A percentile compares a stretch with the other conserved stretches of the same genome.
phyloP scores from a whole-genome alignment of 2,797 vertebrate genomes.

The Pampus argenteus region DNA sequence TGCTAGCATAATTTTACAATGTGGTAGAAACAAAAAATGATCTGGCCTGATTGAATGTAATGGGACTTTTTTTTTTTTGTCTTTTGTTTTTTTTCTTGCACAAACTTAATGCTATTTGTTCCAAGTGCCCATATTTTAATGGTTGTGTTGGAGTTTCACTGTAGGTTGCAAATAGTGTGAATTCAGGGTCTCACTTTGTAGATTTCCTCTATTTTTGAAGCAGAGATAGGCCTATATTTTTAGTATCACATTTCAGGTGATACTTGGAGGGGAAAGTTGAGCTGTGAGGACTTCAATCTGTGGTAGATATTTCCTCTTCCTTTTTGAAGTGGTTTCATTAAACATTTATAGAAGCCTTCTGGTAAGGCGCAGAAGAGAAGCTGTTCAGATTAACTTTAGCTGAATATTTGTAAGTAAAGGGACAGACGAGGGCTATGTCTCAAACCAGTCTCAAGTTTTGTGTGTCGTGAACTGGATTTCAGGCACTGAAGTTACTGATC shows the following conservation, averaged over 20 bases:
- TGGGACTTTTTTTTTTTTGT: background rate
- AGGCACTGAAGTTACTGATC: slow-evolving; percentile 11
- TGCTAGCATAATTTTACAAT: slow-evolving; percentile 29
- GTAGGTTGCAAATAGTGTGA: slow-evolving; percentile 56
- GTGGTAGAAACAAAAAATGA: slow-evolving; percentile 26
- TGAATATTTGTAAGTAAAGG: slow-evolving; percentile 60
- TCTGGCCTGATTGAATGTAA: slow-evolving; percentile 68
- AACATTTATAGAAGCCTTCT: slow-evolving; percentile 73
- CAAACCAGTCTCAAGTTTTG: slow-evolving; percentile 34
- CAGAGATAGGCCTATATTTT: slow-evolving; percentile 52
- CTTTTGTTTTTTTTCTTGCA: slow-evolving; percentile 55
- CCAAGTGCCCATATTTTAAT: slow-evolving; percentile 57
- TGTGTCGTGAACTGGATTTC: background rate
- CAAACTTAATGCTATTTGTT: slow-evolving; percentile 66
- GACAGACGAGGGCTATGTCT: slow-evolving; percentile 51
- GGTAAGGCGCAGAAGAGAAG: slow-evolving; percentile 74
- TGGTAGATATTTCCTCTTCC: slow-evolving; percentile 69
- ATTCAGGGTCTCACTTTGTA: slow-evolving; percentile 66
- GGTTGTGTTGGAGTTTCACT: slow-evolving; percentile 50
- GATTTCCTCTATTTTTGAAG: slow-evolving; percentile 58
- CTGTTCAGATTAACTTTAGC: slow-evolving; percentile 43
- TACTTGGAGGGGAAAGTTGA: slow-evolving; percentile 32
- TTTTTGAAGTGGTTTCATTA: slow-evolving; percentile 53
- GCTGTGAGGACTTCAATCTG: slow-evolving; percentile 67
- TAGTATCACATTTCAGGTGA: slow-evolving; percentile 43